These are phyloP conservation scores for Triops cancriformis DNA, from an alignment of 1,140 invertebrate genomes.

Conservation along the genomic window DNA sequence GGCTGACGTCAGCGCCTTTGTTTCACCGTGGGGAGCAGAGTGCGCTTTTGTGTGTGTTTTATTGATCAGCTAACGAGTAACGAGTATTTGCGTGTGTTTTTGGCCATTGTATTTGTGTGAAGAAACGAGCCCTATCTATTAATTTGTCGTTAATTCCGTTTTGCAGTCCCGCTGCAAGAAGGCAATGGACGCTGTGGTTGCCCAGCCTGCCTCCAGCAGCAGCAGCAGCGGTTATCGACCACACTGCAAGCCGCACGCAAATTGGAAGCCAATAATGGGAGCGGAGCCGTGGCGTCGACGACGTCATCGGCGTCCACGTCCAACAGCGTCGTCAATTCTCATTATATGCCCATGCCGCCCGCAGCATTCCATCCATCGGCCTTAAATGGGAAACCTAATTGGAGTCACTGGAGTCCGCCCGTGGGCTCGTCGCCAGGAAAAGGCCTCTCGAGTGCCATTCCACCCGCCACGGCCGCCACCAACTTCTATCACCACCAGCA, in stretches of 20 bases:
- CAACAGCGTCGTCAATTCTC: background rate
- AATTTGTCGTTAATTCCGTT: background rate
- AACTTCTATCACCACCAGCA: slow-evolving; percentile 5
- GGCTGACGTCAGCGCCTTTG: too few species aligned
- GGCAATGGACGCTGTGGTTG: background rate
- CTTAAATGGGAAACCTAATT: slow-evolving; percentile 11
- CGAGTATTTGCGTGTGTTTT: too few species aligned
- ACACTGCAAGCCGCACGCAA: slow-evolving; percentile 3
- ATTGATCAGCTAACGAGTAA: too few species aligned
- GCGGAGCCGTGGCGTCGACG: background rate
- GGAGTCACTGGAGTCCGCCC: slow-evolving; percentile 1
- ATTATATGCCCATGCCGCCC: slow-evolving; percentile 9
- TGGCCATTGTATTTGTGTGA: background rate
- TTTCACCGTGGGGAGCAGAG: too few species aligned
- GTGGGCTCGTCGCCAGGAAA: slow-evolving; percentile 2
- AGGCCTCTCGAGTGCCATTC: slow-evolving; percentile 8
- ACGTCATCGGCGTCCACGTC: slow-evolving; percentile 1
- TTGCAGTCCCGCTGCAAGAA: slow-evolving; percentile 5
- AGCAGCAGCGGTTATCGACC: slow-evolving; percentile 12
- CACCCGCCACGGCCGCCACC: slow-evolving; percentile 1
- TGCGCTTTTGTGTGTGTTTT: too few species aligned
- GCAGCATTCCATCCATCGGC: slow-evolving; percentile 12
- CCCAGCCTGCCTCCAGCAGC: background rate
- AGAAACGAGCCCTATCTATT: background rate
- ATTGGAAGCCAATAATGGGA: slow-evolving; percentile 1